These are phyloP conservation scores for Falcunculus frontatus DNA, from an alignment of 2,113 vertebrate species.

Conservation along the genomic window DNA sequence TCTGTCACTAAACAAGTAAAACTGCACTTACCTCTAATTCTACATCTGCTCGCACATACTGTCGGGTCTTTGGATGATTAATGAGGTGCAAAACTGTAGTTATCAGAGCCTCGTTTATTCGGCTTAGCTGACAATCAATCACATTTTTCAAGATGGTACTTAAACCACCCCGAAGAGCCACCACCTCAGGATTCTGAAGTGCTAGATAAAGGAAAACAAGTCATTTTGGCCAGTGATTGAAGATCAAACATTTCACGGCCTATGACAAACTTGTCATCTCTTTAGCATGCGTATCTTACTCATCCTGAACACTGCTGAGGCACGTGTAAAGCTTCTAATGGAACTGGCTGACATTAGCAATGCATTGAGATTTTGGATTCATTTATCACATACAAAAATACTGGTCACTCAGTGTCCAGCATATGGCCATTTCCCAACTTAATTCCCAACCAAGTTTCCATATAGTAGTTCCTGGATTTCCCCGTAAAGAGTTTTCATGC, in stretches of 20 bases:
- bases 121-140: conserved; percentile 95
- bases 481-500: background rate
- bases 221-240: background rate
- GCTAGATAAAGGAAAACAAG: conserved; percentile 70
- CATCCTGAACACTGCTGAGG: background rate
- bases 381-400: background rate
- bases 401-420: background rate
- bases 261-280: background rate
- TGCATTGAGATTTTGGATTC: background rate
- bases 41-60: conserved; percentile 92
- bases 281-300: background rate
- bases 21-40: conserved; percentile 87
- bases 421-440: background rate
- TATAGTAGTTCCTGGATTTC: background rate
- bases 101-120: conserved; percentile 97
- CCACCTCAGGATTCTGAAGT: conserved; percentile 96
- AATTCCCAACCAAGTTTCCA: background rate
- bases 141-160: conserved; percentile 97
- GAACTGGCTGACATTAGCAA: background rate
- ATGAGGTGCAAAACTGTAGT: conserved; percentile 96
- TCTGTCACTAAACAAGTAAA: background rate
- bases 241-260: background rate
- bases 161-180: conserved; percentile 91
- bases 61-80: conserved; percentile 95
- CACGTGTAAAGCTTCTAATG: background rate